Conservation (phyloP, 2,797 vertebrate genomes). For the Alectoris magna region DNA sequence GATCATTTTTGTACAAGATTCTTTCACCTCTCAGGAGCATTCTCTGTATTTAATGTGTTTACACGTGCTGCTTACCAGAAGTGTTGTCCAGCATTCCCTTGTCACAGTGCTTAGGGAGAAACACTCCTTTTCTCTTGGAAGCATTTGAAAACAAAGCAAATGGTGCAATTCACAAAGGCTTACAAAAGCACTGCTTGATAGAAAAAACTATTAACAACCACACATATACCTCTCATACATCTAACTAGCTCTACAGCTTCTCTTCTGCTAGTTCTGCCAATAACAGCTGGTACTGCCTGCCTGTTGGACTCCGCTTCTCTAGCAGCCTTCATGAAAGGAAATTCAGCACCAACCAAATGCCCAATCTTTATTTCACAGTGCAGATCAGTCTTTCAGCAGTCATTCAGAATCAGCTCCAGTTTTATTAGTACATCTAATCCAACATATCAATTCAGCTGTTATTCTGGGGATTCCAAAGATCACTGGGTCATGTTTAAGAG, state of each 20-base stretch:
- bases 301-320: not conserved
- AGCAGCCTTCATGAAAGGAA: not conserved
- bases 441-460: fast-evolving
- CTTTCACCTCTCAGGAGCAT: not conserved
- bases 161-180: fast-evolving
- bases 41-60: not conserved
- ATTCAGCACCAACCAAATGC: not conserved
- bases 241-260: not conserved
- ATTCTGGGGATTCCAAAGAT: not conserved
- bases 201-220: not conserved
- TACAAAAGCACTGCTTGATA: not conserved
- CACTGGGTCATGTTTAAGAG: not conserved
- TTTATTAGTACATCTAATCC: not conserved
- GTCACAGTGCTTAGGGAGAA: not conserved
- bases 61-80: not conserved
- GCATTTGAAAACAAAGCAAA: not conserved
- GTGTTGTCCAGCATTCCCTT: not conserved
- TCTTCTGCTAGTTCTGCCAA: not conserved
- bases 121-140: not conserved
- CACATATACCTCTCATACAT: not conserved
- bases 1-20: not conserved
- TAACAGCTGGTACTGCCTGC: not conserved
- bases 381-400: not conserved
- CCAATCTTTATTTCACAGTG: not conserved
- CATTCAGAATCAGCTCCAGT: not conserved